Base-by-base conservation (phyloP, 2,888 invertebrate species). In the Coenonympha glycerion region DNA sequence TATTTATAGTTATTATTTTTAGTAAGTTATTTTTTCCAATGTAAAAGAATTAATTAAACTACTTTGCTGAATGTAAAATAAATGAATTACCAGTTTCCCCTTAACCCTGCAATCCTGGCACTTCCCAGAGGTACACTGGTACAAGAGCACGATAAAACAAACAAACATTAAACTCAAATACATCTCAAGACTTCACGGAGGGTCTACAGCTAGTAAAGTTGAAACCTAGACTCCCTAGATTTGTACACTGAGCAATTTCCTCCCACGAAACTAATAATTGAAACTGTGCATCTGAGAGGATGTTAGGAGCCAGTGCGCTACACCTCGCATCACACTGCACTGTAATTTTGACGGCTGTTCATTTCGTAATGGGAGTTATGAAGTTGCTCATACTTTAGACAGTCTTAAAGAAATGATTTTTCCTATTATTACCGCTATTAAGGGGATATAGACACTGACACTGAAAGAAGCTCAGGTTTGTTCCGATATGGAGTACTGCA, bases 31-130 rank as follows among this genome's bases (percentile, higher is more conserved):
- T 28, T 30, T 6, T 30, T 30, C 13, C 4, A 26, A 26, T 22
- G 3, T 6, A 4, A 13, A n/a, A 18, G 3, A 26, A n/a, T 2
- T 13, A 40, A 3, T 6, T 26, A 26, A 26, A n/a, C n/a, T n/a
- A n/a, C n/a, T n/a, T n/a, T n/a, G n/a, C n/a, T n/a, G n/a, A n/a
- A n/a, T n/a, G n/a, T n/a, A n/a, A 40, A 4, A 37, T 22, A 57
- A 46, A 42, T 11, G 28, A 40, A 53, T 50, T 66, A 84, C 85
- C 79, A 54, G 48, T 67, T 71, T 74, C 55, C 84, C 84, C 57
- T 76, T 67, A 68, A 76, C 74, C 58, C 71, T 79, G 56, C 85
- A 85, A 59, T 83, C 80, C 58, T 85, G 85, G 46, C 76, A 71
- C 33, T 51, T 16, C 21, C 56, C 49, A 3, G n/a, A n/a, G n/a